Evolutionary conservation across 2,113 vertebrate species (phyloP).

Genomic region (Cochlearius cochlearius): DNA sequence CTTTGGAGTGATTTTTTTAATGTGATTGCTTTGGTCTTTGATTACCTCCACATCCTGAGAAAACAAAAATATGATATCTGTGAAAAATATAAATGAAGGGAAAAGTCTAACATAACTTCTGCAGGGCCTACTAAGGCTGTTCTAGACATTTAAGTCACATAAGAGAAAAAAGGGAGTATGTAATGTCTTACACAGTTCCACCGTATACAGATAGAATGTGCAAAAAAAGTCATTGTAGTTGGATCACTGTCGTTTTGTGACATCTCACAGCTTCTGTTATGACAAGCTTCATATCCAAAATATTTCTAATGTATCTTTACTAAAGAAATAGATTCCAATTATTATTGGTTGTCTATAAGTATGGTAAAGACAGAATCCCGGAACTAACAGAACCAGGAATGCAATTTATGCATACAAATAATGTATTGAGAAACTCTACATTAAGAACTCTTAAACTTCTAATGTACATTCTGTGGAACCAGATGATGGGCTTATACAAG

Average conservation of each 20-base stretch:
- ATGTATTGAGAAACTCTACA: neutral
- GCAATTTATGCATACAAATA: neutral
- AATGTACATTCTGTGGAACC: neutral
- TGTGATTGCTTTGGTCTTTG: neutral
- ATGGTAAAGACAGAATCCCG: neutral
- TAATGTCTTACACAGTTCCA: neutral
- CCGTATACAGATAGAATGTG: neutral
- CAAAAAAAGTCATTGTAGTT: neutral
- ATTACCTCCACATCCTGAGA: constrained; percentile 35
- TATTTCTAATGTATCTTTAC: neutral
- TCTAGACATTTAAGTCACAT: neutral
- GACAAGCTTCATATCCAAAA: neutral
- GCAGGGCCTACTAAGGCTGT: neutral
- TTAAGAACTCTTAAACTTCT: neutral
- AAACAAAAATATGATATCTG: neutral
- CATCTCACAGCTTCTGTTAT: neutral
- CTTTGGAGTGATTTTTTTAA: neutral
- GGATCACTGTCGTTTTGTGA: neutral
- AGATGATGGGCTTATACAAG: neutral
- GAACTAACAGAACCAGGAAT: neutral
- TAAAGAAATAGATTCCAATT: neutral
- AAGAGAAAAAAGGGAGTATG: neutral
- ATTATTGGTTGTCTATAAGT: neutral
- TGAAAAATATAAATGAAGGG: neutral
- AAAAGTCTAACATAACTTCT: neutral